A percentile compares a stretch with the other conserved stretches of the same genome.
Conservation (phyloP, 2,888 invertebrate genomes). For the Omphaloscelis lunosa region DNA sequence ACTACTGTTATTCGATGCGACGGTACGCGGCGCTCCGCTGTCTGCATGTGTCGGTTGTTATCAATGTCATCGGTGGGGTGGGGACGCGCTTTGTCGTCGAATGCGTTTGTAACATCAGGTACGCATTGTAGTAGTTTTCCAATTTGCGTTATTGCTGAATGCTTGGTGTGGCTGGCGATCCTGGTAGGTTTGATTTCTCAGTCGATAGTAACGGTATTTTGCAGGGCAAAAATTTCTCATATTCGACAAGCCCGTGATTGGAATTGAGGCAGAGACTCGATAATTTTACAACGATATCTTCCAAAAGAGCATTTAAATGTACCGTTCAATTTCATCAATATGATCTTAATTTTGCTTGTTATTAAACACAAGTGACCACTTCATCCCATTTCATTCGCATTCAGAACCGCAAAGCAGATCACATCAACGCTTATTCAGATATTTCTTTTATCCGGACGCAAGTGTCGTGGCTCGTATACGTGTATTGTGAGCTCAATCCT, state of each 20-base stretch:
- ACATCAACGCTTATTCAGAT: constrained; percentile 56
- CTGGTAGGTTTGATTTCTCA: neutral
- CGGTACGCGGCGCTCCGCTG: neutral
- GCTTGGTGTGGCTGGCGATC: neutral
- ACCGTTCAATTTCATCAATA: neutral
- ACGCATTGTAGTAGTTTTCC: constrained; percentile 55
- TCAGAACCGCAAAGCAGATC: constrained; percentile 37
- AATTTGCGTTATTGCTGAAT: constrained; percentile 30
- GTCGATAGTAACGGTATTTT: neutral
- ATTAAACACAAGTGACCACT: constrained; percentile 2
- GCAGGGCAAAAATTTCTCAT: neutral
- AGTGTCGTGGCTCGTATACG: constrained; percentile 55
- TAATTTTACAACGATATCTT: no score
- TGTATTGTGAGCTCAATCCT: constrained; percentile 49
- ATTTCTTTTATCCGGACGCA: constrained; percentile 48
- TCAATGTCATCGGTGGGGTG: constrained; percentile 53
- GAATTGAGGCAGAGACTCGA: neutral
- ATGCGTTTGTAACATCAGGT: constrained; percentile 30
- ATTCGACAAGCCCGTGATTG: neutral
- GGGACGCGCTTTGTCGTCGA: constrained; percentile 48
- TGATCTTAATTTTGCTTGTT: neutral
- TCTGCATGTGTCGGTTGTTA: constrained; percentile 26
- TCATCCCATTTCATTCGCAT: constrained; percentile 7
- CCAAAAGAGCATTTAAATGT: neutral
- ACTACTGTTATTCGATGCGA: constrained; percentile 51